A percentile compares a stretch with the other conserved stretches of the same genome.
These are phyloP conservation scores for Cheilosia variabilis DNA, from an alignment of 2,888 invertebrate species.

Conservation along the genomic window DNA sequence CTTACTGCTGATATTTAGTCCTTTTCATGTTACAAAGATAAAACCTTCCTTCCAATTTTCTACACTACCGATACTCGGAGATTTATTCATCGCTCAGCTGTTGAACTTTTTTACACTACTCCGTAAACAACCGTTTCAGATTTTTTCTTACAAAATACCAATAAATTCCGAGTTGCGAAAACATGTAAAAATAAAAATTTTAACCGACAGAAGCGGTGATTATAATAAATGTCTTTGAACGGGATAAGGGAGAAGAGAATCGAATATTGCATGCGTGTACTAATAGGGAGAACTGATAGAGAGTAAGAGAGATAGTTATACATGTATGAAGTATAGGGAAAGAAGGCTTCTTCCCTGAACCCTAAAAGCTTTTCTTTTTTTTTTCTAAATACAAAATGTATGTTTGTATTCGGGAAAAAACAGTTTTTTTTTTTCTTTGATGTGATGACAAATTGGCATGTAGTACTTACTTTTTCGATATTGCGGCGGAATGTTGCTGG, in stretches of 20 bases:
- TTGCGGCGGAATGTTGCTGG: conserved; percentile 83
- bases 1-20: too few species aligned
- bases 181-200: neutral
- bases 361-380: conserved; percentile 20
- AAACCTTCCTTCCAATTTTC: neutral
- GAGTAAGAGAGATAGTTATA: conserved; percentile 2
- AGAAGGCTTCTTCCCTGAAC: conserved; percentile 26
- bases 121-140: neutral
- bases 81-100: neutral
- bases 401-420: conserved; percentile 9
- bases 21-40: neutral
- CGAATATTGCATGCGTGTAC: conserved; percentile 28
- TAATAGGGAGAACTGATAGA: conserved; percentile 27
- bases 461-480: conserved; percentile 82
- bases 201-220: neutral
- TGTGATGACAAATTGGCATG: neutral
- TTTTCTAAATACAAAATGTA: conserved; percentile 12
- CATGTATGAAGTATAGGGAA: conserved; percentile 8
- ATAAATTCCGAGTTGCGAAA: neutral
- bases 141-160: neutral
- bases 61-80: too few species aligned
- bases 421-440: neutral
- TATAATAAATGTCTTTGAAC: neutral
- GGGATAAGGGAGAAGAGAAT: neutral
- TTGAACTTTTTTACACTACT: neutral